Evolutionary conservation across 2,113 vertebrate genomes (phyloP), one percentile per base, ranked within the genome.

Genomic region (Callipepla californica): DNA sequence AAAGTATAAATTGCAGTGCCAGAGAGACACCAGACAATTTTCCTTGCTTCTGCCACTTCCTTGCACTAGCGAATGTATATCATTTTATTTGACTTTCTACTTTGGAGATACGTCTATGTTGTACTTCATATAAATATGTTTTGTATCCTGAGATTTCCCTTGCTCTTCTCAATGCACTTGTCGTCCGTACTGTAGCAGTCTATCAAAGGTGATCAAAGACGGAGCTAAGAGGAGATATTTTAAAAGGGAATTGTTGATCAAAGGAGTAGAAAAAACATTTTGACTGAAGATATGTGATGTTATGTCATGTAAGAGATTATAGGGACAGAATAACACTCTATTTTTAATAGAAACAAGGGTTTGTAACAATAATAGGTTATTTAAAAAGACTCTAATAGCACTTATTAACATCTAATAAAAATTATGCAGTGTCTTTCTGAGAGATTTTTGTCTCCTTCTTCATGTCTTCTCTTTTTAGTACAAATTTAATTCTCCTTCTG

Each of bases 231-330:
- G 48, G 57, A 92, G 69, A 62, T 25, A 79, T 30, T 93, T 94
- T 85, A 76, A 96, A 95, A 96, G 53, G 36, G 90, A 94, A 94
- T 93, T 75, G 28, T 55, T 91, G 93, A 96, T 96, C 87, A 95
- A 94, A 94, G 80, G n/a, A 81, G 44, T 13, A 13, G 58, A 84
- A 68, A 88, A 92, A 80, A 4, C 22, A 57, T 47, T 94, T 91
- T 91, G 67, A 80, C 57, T 6, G 1, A 22, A 87, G 58, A 89
- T 84, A 69, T 17, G n/a, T 78, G 72, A 42, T 67, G 9, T 11
- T 77, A 48, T 38, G 58, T 84, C 48, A 53, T 75, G 22, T 20
- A 26, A 88, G 19, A 45, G 63, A 9, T 72, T 28, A 22, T 63
- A 34, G 21, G 72, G 14, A 57, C 30, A 45, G 58, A 78, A 87